A percentile compares a stretch with the other conserved stretches of the same genome.
Evolutionary conservation across 2,113 vertebrate species (phyloP).

Genomic region (Hipposideros armiger): DNA sequence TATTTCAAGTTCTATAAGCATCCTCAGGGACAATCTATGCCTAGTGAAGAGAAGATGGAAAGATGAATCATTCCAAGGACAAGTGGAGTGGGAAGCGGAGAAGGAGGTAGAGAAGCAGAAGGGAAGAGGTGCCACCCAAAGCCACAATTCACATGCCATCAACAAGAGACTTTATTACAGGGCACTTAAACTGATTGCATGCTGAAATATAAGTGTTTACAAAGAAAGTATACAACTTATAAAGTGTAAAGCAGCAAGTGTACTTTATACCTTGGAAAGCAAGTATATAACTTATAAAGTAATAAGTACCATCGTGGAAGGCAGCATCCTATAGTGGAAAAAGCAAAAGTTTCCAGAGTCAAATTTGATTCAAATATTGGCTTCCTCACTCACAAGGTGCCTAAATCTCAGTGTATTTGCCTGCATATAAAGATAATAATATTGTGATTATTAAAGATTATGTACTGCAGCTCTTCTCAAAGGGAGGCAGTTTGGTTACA

Average conservation of each 20-base stretch:
- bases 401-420: background rate
- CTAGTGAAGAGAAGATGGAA: slow-evolving; percentile 21
- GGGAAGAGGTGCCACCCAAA: background rate
- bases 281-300: background rate
- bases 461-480: background rate
- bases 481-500: background rate
- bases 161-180: background rate
- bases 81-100: slow-evolving; percentile 22
- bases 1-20: slow-evolving; percentile 66
- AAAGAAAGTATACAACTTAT: background rate
- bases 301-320: background rate
- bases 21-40: slow-evolving; percentile 53
- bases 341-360: background rate
- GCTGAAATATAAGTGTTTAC: background rate
- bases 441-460: background rate
- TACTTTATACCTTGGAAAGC: background rate
- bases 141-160: background rate
- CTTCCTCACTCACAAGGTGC: background rate
- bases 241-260: background rate
- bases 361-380: background rate
- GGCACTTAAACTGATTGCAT: background rate
- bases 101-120: slow-evolving; percentile 25
- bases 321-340: background rate
- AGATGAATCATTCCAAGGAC: slow-evolving; percentile 66
- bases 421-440: background rate